Base-by-base conservation (phyloP, 2,888 invertebrate species). In the Cheilosia urbana region DNA sequence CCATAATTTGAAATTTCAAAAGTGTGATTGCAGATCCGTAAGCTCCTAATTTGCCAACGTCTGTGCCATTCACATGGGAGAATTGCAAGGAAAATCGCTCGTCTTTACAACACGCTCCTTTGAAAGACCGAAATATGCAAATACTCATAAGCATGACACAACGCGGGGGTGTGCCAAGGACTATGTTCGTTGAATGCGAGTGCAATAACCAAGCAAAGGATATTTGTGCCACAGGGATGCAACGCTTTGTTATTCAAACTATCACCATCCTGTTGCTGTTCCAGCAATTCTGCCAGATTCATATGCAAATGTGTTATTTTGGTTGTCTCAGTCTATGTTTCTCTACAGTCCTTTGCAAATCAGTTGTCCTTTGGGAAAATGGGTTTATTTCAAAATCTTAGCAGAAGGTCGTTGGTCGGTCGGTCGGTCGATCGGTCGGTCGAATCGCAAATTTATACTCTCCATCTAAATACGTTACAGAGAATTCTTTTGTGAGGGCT, bases 221-320 rank as follows among this genome's bases (percentile, higher is more conserved):
- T 19, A 2, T 65, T 49, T 4, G 21, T 4, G 21, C n/a, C 37
- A 6, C 4, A 49, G 24, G 49, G 21, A 24, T 51, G 37, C 51
- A 65, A 11, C 51, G 65, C 51, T 51, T 51, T 65, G 65, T 65
- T 65, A 65, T 65, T 65, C 34, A 65, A 65, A 65, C 51, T 51
- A n/a, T 34, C 37, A 24, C 49, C n/a, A 24, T 51, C n/a, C 65
- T 51, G 49, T n/a, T 51, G 19, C 13, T 30, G 55, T 17, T 34
- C 34, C 42, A 60, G 40, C 15, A 42, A 24, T 34, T 24, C 4
- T 65, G 37, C 1, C 7, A 4, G 45, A 62, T 27, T 27, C 40
- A 62, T 62, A 62, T 19, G 34, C 21, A 49, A 49, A 65, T 9
- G 9, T 51, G 65, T 13, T 49, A 49, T 37, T 49, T 40, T 58